Conservation (phyloP, 2,113 vertebrate species). For the Maccullochella peelii region DNA sequence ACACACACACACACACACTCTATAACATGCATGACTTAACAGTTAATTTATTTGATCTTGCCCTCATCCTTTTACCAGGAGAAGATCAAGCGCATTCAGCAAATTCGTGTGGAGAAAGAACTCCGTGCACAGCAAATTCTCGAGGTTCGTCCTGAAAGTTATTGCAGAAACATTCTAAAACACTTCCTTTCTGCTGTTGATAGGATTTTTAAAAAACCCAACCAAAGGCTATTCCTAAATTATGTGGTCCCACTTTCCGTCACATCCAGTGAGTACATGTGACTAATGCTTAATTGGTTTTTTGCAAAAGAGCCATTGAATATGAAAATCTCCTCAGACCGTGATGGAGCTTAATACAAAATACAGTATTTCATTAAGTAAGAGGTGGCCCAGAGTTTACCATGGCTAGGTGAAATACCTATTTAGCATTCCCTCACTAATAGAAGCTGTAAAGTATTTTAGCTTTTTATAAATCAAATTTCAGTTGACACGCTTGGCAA, state of each 20-base stretch:
- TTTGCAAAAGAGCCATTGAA: conserved; percentile 70
- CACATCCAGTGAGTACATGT: conserved; percentile 55
- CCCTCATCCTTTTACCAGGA: conserved; percentile 85
- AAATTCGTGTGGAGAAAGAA: conserved; percentile 97
- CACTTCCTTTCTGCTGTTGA: conserved; percentile 72
- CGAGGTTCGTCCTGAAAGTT: conserved; percentile 88
- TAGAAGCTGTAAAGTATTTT: conserved; percentile 72
- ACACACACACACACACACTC: no score
- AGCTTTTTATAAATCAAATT: conserved; percentile 78
- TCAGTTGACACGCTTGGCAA: conserved; percentile 78
- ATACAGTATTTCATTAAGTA: conserved; percentile 72
- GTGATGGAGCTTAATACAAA: conserved; percentile 71
- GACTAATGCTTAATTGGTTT: conserved; percentile 76
- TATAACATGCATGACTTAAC: conserved; percentile 77
- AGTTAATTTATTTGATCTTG: conserved; percentile 71
- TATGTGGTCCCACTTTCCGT: conserved; percentile 60
- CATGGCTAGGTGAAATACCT: conserved; percentile 68
- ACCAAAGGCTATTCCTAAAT: conserved; percentile 72
- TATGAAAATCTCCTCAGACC: conserved; percentile 75
- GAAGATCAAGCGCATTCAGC: conserved; percentile 97
- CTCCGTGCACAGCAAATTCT: conserved; percentile 96
- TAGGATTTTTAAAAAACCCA: conserved; percentile 52
- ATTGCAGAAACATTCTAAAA: conserved; percentile 74
- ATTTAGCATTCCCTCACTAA: conserved; percentile 69
- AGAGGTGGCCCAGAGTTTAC: conserved; percentile 68